phyloP scores from a whole-genome alignment of 2,113 vertebrate species.

The Siniperca chuatsi region DNA sequence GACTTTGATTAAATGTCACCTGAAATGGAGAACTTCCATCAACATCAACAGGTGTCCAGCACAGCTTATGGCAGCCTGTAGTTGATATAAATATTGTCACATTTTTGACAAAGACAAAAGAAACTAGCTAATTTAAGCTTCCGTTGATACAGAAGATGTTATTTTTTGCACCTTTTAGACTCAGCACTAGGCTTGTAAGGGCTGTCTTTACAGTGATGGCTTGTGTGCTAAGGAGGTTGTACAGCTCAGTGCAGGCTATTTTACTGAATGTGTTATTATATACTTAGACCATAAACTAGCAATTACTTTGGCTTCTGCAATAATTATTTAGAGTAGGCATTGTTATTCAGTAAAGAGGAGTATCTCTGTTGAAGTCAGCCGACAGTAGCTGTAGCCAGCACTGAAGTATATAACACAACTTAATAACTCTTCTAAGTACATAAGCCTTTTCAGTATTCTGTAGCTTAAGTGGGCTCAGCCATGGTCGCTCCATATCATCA shows the following conservation, averaged over 20 bases:
- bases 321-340: constrained; percentile 69
- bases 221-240: constrained; percentile 8
- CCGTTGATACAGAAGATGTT: neutral
- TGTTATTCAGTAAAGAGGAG: constrained; percentile 63
- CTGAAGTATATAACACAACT: constrained; percentile 69
- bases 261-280: constrained; percentile 56
- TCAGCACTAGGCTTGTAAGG: neutral
- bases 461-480: constrained; percentile 75
- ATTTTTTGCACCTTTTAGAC: constrained; percentile 1
- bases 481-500: constrained; percentile 56
- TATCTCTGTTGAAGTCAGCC: constrained; percentile 58
- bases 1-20: neutral
- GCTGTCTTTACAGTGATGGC: neutral
- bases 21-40: neutral
- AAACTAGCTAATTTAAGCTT: neutral
- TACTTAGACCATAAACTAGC: constrained; percentile 63
- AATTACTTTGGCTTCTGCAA: constrained; percentile 67
- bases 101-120: neutral
- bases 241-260: constrained; percentile 34
- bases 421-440: constrained; percentile 81
- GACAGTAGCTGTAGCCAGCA: constrained; percentile 58
- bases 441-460: constrained; percentile 76
- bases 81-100: neutral
- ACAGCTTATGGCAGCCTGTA: neutral
- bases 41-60: neutral